Percentiles rank a stretch among this genome's conserved stretches.
These are phyloP conservation scores for Semaprochilodus insignis DNA, from an alignment of 2,797 vertebrate species.

Conservation along the genomic window DNA sequence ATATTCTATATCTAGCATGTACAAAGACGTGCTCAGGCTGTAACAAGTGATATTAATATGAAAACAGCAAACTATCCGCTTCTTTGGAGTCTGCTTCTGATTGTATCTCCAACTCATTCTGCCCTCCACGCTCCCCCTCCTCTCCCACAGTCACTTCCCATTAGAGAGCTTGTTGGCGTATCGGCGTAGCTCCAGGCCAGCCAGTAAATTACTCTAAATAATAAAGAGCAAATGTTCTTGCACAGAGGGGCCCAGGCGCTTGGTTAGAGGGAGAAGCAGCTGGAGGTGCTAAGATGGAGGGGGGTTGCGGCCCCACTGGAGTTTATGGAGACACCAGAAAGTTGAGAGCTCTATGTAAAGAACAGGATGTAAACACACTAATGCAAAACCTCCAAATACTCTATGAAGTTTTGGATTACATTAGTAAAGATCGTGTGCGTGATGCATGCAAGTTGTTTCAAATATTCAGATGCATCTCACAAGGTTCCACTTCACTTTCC, in stretches of 20 bases:
- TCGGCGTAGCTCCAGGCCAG: constrained; percentile 56
- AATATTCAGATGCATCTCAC: not conserved
- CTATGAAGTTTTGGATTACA: constrained; percentile 16
- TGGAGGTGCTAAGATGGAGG: constrained; percentile 26
- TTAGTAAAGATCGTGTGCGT: not conserved
- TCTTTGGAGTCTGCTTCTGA: constrained; percentile 25
- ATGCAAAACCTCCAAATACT: not conserved
- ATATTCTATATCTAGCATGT: constrained; percentile 34
- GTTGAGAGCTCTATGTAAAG: constrained; percentile 15
- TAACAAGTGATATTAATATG: constrained; percentile 42
- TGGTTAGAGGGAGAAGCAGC: constrained; percentile 46
- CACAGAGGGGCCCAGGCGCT: constrained; percentile 44
- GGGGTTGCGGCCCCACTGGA: constrained; percentile 32
- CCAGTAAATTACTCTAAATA: constrained; percentile 65
- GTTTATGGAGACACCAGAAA: constrained; percentile 12
- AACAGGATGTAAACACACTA: constrained; percentile 24
- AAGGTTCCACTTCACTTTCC: not conserved
- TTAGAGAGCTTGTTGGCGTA: constrained; percentile 56
- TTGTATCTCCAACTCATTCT: constrained; percentile 14
- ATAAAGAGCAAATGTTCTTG: constrained; percentile 64
- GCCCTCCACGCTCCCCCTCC: constrained; percentile 1
- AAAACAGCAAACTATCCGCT: constrained; percentile 20
- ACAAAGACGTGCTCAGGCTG: constrained; percentile 22
- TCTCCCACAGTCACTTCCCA: constrained; percentile 57
- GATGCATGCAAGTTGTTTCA: not conserved